These are phyloP conservation scores for Platerodrilus igneus DNA, from an alignment of 2,888 invertebrate genomes.

Conservation along the genomic window DNA sequence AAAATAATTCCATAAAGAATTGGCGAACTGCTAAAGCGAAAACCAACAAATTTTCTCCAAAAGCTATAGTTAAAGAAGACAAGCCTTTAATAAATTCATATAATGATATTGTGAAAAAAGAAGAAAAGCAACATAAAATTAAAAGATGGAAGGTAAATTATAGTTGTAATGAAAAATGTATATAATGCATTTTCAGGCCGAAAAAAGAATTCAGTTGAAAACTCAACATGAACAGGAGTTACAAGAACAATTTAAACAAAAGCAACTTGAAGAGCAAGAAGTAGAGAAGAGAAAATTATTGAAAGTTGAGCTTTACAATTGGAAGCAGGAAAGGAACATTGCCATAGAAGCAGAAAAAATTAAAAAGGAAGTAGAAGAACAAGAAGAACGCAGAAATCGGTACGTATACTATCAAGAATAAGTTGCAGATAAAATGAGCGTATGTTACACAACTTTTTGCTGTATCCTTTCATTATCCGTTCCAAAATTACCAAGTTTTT, in stretches of 20 bases:
- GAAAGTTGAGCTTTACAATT: slow-evolving; percentile 32
- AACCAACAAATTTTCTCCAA: neutral
- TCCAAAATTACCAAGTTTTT: too few relatives aligned
- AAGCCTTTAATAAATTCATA: slow-evolving; percentile 8
- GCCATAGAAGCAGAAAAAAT: slow-evolving; percentile 24
- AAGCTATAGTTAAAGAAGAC: slow-evolving; percentile 1
- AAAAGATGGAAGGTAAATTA: slow-evolving; percentile 34
- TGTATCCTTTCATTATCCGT: too few relatives aligned
- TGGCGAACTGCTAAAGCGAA: slow-evolving; percentile 44
- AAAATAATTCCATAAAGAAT: slow-evolving; percentile 44
- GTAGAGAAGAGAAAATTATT: slow-evolving; percentile 33
- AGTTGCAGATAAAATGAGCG: too few relatives aligned
- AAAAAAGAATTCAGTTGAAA: slow-evolving; percentile 2
- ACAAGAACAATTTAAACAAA: slow-evolving; percentile 39
- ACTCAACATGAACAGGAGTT: slow-evolving; percentile 1
- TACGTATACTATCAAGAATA: too few relatives aligned
- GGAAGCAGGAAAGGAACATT: slow-evolving; percentile 29
- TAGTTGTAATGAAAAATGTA: neutral
- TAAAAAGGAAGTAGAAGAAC: slow-evolving; percentile 26
- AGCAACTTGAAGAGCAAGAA: slow-evolving; percentile 30
- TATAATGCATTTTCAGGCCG: slow-evolving; percentile 5
- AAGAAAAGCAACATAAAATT: slow-evolving; percentile 29
- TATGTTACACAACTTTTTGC: too few relatives aligned
- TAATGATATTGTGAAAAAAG: slow-evolving; percentile 9
- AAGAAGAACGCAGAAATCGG: slow-evolving; percentile 21